These are phyloP conservation scores for Pissodes strobi DNA, from an alignment of 1,140 invertebrate species.

Conservation along the genomic window DNA sequence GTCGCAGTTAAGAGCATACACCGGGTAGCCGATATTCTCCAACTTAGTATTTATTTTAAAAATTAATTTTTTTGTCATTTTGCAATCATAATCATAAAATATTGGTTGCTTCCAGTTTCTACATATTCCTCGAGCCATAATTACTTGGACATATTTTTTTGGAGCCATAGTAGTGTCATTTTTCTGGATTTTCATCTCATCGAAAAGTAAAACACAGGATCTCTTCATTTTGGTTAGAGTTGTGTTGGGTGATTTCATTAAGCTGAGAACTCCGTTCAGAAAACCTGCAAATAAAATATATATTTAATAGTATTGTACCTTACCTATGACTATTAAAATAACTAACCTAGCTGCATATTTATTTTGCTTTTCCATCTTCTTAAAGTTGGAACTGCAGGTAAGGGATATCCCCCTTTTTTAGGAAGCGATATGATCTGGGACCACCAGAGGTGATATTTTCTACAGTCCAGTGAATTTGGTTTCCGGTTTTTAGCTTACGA, in stretches of 20 bases:
- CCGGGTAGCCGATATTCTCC: conserved; percentile 27
- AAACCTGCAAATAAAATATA: conserved; percentile 24
- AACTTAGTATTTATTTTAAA: conserved; percentile 27
- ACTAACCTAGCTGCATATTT: conserved; percentile 25
- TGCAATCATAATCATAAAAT: conserved; percentile 20
- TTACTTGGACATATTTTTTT: conserved; percentile 14
- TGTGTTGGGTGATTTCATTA: conserved; percentile 26
- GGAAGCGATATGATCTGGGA: conserved; percentile 20
- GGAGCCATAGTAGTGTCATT: conserved; percentile 12
- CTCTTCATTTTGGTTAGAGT: conserved; percentile 21
- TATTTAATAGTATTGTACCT: no score
- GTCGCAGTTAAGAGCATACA: conserved; percentile 12
- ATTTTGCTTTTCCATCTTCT: conserved; percentile 24
- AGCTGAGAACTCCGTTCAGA: conserved; percentile 16
- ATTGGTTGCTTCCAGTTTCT: conserved; percentile 23
- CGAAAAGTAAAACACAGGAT: no score
- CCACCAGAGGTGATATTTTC: conserved; percentile 23
- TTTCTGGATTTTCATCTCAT: no score
- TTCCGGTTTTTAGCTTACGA: no score
- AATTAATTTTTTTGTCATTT: conserved; percentile 28
- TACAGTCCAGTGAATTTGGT: no score
- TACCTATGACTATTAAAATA: no score
- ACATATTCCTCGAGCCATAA: no score
- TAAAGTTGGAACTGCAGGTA: no score
- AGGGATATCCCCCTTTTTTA: no score